A percentile compares a stretch with the other conserved stretches of the same genome.
Evolutionary conservation across 1,140 invertebrate species (phyloP).

Genomic region (Drosophila seguyi): DNA sequence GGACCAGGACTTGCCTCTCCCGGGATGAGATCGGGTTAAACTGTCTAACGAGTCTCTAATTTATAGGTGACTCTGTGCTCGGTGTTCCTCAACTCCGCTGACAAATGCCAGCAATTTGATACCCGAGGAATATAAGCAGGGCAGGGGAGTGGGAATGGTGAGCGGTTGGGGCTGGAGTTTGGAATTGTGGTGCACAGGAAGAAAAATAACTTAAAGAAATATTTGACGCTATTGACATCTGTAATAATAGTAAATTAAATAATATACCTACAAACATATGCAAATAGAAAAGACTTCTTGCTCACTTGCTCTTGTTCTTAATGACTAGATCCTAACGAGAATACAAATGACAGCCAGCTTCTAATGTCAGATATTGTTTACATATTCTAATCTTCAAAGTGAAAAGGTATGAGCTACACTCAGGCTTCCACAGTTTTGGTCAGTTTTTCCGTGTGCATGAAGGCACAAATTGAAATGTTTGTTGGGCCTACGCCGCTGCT

Average conservation of each 20-base stretch:
- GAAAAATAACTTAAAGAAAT: background rate
- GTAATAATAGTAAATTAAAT: background rate
- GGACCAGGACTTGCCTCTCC: slow-evolving; percentile 9
- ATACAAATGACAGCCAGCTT: background rate
- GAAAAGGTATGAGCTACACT: background rate
- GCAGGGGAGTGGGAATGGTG: background rate
- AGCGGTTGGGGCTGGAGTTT: background rate
- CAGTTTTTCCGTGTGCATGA: slow-evolving; percentile 9
- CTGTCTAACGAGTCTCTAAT: slow-evolving; percentile 76
- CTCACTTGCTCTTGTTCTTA: too few relatives aligned
- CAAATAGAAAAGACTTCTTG: too few relatives aligned
- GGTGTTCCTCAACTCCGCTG: slow-evolving; percentile 44
- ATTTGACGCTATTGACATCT: background rate
- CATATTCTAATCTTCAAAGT: background rate
- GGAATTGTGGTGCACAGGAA: slow-evolving; percentile 4
- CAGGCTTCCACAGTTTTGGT: background rate
- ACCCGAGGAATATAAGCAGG: slow-evolving; percentile 38
- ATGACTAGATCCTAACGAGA: too few relatives aligned
- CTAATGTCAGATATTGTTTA: background rate
- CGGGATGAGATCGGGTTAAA: slow-evolving; percentile 10
- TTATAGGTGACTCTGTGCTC: slow-evolving; percentile 60
- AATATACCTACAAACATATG: background rate
- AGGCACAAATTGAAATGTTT: slow-evolving; percentile 79
- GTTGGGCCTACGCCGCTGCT: slow-evolving; percentile 37
- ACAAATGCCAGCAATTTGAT: slow-evolving; percentile 80